Percentiles rank a stretch among this genome's conserved stretches.
phyloP scores from a whole-genome alignment of 2,888 invertebrate species.

The Physocephala rufipes region DNA sequence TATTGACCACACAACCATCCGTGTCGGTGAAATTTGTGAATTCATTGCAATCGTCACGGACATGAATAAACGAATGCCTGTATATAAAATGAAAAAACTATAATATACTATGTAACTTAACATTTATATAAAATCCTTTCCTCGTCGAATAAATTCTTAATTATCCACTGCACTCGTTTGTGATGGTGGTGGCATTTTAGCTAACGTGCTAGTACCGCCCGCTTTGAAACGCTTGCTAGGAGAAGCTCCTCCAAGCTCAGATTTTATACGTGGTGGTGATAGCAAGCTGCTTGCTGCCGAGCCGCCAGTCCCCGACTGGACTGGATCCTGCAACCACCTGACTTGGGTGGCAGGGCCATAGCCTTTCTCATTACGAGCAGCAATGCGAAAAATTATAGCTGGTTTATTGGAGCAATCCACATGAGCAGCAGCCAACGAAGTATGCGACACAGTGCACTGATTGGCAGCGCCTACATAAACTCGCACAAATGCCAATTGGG shows the following conservation, averaged over 20 bases:
- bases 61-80: too few species aligned
- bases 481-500: constrained; percentile 49
- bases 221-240: constrained; percentile 48
- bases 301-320: constrained; percentile 33
- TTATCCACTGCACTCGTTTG: constrained; percentile 15
- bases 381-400: constrained; percentile 50
- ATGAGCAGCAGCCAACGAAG: constrained; percentile 47
- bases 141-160: background rate
- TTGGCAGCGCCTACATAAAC: constrained; percentile 50
- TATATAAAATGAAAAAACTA: background rate
- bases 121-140: background rate
- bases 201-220: background rate
- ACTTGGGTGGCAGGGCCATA: constrained; percentile 51
- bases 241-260: constrained; percentile 46
- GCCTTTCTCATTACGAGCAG: constrained; percentile 51
- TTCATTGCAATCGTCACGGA: too few species aligned
- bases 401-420: constrained; percentile 50
- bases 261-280: constrained; percentile 46
- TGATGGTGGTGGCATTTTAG: constrained; percentile 27
- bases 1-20: too few species aligned
- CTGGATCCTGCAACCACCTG: constrained; percentile 50
- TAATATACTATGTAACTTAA: background rate
- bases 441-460: constrained; percentile 49
- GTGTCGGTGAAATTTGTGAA: too few species aligned
- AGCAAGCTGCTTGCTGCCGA: constrained; percentile 40